Evolutionary conservation across 2,888 invertebrate species (phyloP).

Genomic region (Caenorhabditis sulstoni): DNA sequence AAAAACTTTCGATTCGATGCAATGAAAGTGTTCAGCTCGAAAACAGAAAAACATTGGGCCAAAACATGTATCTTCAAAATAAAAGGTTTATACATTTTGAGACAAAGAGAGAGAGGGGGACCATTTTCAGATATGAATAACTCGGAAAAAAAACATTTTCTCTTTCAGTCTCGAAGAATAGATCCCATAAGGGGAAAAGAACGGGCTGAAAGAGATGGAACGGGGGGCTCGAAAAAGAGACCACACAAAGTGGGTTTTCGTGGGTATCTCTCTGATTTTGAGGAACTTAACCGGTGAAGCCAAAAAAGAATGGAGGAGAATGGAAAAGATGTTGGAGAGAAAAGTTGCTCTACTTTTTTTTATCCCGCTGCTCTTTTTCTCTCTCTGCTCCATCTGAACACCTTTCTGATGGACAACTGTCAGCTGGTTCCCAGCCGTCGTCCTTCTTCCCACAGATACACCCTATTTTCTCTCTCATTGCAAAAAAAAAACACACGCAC

Average conservation of each 20-base stretch:
- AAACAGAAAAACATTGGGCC: constrained; percentile 22
- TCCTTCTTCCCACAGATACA: constrained; percentile 1
- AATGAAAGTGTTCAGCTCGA: too few relatives aligned
- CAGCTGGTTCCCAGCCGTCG: constrained; percentile 21
- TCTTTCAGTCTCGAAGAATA: constrained; percentile 5
- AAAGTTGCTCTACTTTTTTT: background rate
- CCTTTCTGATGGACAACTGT: constrained; percentile 56
- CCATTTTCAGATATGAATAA: constrained; percentile 5
- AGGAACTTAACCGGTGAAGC: too few relatives aligned
- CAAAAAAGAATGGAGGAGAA: constrained; percentile 16
- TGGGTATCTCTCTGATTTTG: constrained; percentile 49
- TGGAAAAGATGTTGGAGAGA: constrained; percentile 20
- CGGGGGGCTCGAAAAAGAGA: constrained; percentile 12
- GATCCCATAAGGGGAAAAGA: background rate
- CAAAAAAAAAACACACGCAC: background rate
- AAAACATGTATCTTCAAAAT: constrained; percentile 16
- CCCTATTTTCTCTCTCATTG: background rate
- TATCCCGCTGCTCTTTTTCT: background rate
- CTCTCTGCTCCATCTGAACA: constrained; percentile 24
- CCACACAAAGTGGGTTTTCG: constrained; percentile 13
- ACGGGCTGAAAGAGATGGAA: background rate
- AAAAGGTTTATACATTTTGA: background rate
- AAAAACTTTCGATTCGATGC: constrained; percentile 10
- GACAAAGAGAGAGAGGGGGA: background rate
- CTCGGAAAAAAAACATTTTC: background rate